Evolutionary conservation across 2,888 invertebrate species (phyloP), one percentile per base, ranked within the genome.

Genomic region (Ichneumoninae sp.): DNA sequence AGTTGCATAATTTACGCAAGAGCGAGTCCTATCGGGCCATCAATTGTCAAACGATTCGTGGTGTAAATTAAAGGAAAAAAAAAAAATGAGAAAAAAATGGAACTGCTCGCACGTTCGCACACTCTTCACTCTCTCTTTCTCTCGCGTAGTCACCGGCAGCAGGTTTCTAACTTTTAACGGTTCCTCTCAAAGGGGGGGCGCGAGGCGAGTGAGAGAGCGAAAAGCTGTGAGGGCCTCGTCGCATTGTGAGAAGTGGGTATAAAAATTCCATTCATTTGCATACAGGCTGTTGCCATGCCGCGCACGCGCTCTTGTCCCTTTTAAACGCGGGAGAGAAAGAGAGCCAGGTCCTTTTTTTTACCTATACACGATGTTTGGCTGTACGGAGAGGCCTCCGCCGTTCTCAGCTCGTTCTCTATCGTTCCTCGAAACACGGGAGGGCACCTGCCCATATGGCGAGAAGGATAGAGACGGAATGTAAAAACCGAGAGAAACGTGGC

Each of bases 81-180:
- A 16, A 47, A 30, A 30, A 71, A 69, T 22, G 66, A 60, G 71
- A 70, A 76, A 71, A 52, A 78, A 16, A n/a, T 50, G 16, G 52
- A 77, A 33, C 65, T 19, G n/a, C 36, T 65, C 52, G 54, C 70
- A 33, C 76, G 57, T 79, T 85, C 78, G 78, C 70, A 66, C 52
- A 82, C 66, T 75, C 74, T 66, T 52, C 26, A 65, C 52, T 47
- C 44, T 47, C 44, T 47, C 44, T 47, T 16, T 54, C 52, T 66
- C 16, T 26, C 60, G 57, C 74, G 71, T 44, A 76, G 63, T 26
- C 19, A 63, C 65, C 75, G 44, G 88, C 90, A 92, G 91, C 92
- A 92, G 92, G 93, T 93, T 93, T 93, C 44, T 89, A 90, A 90
- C 91, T 93, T 93, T 92, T 91, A 93, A 93, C 93, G 93, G 93